Evolutionary conservation across 2,888 invertebrate genomes (phyloP), one percentile per base, ranked within the genome.

Genomic region (Drosophila birchii): DNA sequence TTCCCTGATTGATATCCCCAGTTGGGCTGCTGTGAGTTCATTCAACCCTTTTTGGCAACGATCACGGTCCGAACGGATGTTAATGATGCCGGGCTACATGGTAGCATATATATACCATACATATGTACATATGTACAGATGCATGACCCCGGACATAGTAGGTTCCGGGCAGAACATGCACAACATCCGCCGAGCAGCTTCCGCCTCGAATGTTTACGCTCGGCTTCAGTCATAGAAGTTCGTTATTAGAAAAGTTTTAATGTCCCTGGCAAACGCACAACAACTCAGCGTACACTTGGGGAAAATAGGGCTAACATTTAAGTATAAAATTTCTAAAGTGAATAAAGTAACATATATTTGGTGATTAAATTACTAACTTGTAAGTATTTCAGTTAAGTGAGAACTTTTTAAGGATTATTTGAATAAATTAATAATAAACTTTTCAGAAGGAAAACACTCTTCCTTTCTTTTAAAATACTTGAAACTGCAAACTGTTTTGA

Each of bases 191-290:
- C 82, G 66, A 75, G 47, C 63, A 62, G 75, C 72, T 78, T 86
- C 83, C 75, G 78, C 69, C 83, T 62, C 72, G 75, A 75, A 79
- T 89, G 71, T 86, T 89, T 85, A 76, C 80, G 80, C 88, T 78
- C 79, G 73, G 75, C 62, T 82, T 78, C 78, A 80, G 75, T 70
- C 75, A 74, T 76, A 70, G 72, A 90, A 90, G 77, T 90, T 88
- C 90, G 75, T 88, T 90, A 88, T 88, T 90, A 90, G 88, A 88
- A 88, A 90, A 88, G 86, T 89, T 88, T 90, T 88, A 88, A 88
- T 88, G 82, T 81, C 76, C 75, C 78, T 87, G 75, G 72, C 79
- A 81, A 78, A 76, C 77, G 80, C 83, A 78, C 73, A 81, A 68
- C 41, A 20, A 36, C 41, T 32, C 32, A n/a, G 32, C 6, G 0